Conservation (phyloP, 2,113 vertebrate species). For the Planiliza haematocheilus region DNA sequence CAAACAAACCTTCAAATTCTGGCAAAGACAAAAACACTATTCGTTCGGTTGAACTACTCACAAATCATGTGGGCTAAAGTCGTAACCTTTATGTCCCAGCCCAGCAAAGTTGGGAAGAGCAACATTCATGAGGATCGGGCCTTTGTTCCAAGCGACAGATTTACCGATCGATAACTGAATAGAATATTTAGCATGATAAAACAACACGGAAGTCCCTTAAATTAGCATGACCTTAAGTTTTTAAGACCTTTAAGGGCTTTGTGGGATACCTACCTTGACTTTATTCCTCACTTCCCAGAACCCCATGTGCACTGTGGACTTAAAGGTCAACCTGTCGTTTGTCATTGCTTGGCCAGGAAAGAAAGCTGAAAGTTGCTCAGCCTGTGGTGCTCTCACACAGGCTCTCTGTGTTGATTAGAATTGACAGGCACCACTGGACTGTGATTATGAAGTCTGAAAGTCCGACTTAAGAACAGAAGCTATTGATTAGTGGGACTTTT, state of each 20-base stretch:
- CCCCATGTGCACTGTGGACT: background rate
- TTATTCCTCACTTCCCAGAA: background rate
- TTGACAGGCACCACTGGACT: slow-evolving; percentile 53
- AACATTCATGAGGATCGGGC: background rate
- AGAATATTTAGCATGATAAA: background rate
- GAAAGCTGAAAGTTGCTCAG: slow-evolving; percentile 14
- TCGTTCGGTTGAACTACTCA: background rate
- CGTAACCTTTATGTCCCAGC: background rate
- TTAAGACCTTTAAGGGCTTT: background rate
- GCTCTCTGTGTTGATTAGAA: slow-evolving; percentile 26
- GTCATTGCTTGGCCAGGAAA: slow-evolving; percentile 7
- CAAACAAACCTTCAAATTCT: no score
- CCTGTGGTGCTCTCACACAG: background rate
- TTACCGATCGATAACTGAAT: background rate
- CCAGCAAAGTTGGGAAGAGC: background rate
- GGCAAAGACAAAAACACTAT: background rate
- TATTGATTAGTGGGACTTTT: slow-evolving; percentile 29
- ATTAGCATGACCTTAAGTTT: background rate
- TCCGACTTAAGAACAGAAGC: slow-evolving; percentile 10
- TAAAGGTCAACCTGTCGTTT: slow-evolving; percentile 42
- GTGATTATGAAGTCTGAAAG: slow-evolving; percentile 37
- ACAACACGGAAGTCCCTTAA: background rate
- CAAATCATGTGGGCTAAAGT: background rate
- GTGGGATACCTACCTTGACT: slow-evolving; percentile 9
- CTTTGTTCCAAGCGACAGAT: background rate